A percentile compares a stretch with the other conserved stretches of the same genome.
These are phyloP conservation scores for Idaea aversata DNA, from an alignment of 2,888 invertebrate genomes.

Conservation along the genomic window DNA sequence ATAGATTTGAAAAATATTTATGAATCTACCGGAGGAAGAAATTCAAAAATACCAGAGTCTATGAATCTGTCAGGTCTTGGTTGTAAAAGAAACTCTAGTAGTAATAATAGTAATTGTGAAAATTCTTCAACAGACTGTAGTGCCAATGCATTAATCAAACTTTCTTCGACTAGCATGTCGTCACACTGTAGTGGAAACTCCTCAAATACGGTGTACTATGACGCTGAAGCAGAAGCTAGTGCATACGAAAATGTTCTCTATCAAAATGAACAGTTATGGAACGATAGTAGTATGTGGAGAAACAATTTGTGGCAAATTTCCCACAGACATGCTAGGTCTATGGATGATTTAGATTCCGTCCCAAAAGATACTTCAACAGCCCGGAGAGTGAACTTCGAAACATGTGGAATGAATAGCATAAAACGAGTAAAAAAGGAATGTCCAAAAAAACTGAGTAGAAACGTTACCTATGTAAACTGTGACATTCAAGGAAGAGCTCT, in stretches of 20 bases:
- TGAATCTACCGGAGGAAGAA: conserved; percentile 83
- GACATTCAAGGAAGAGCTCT: conserved; percentile 78
- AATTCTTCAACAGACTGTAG: conserved; percentile 51
- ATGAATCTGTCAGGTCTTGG: conserved; percentile 73
- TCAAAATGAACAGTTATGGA: conserved; percentile 88
- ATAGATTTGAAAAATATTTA: conserved; percentile 87
- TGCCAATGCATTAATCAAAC: conserved; percentile 50
- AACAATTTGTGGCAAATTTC: conserved; percentile 89
- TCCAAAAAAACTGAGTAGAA: conserved; percentile 80
- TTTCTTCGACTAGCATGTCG: conserved; percentile 73
- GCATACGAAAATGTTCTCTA: conserved; percentile 71
- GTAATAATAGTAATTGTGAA: conserved; percentile 44
- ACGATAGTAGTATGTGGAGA: conserved; percentile 90
- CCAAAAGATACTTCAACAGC: conserved; percentile 43
- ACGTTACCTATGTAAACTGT: conserved; percentile 90
- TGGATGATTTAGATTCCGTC: conserved; percentile 87
- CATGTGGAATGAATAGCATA: conserved; percentile 65
- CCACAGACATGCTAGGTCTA: conserved; percentile 89
- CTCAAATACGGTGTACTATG: conserved; percentile 73
- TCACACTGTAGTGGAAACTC: conserved; percentile 74
- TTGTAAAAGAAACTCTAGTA: conserved; percentile 64
- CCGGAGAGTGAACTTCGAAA: conserved; percentile 49
- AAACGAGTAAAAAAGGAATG: conserved; percentile 63
- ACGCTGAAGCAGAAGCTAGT: conserved; percentile 67
- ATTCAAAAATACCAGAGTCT: conserved; percentile 79